Conservation (phyloP, 1,140 invertebrate genomes). For the Drosophila sp. region DNA sequence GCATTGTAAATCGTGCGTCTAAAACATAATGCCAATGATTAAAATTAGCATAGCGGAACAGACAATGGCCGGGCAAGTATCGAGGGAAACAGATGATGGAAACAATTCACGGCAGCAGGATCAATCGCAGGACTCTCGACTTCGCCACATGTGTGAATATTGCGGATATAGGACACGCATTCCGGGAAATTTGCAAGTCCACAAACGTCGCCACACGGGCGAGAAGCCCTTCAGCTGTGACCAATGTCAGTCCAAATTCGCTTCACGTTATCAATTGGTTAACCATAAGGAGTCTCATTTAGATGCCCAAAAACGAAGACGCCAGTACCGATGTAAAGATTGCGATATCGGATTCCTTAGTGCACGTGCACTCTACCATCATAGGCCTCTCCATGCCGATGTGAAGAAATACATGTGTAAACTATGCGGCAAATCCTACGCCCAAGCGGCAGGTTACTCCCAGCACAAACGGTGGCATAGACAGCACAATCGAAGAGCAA, state of each 20-base stretch:
- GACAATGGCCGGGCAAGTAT: slow-evolving; percentile 40
- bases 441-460: slow-evolving; percentile 64
- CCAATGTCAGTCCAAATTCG: slow-evolving; percentile 88
- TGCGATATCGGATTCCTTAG: slow-evolving; percentile 67
- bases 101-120: not conserved
- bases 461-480: slow-evolving; percentile 71
- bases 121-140: slow-evolving; percentile 1
- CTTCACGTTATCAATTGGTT: slow-evolving; percentile 83
- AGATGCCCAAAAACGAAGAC: slow-evolving; percentile 40
- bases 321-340: slow-evolving; percentile 43
- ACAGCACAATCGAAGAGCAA: slow-evolving; percentile 37
- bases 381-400: slow-evolving; percentile 90
- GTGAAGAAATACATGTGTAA: slow-evolving; percentile 91
- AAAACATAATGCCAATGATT: slow-evolving; percentile 68
- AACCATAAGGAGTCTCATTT: slow-evolving; percentile 49
- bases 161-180: slow-evolving; percentile 63
- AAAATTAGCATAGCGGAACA: slow-evolving; percentile 61
- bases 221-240: slow-evolving; percentile 88
- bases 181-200: slow-evolving; percentile 77
- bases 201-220: slow-evolving; percentile 90
- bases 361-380: slow-evolving; percentile 84
- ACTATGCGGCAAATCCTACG: slow-evolving; percentile 66
- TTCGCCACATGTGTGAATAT: slow-evolving; percentile 66
- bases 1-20: slow-evolving; percentile 46
- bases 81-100: not conserved